Base-by-base conservation (phyloP, 2,888 invertebrate species). In the Oxyteleia sp. region DNA sequence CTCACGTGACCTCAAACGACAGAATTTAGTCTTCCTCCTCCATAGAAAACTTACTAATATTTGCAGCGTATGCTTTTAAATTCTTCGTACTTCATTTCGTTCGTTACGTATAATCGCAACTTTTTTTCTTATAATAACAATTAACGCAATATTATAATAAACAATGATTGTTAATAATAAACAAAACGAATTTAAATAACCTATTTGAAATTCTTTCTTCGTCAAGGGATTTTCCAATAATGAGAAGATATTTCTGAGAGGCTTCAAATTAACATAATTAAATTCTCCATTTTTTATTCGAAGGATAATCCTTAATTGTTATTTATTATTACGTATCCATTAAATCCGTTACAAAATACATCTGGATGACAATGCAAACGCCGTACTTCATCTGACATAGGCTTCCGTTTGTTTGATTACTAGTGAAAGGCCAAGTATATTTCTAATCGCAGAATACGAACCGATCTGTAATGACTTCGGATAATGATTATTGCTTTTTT, bases 1-100 rank as follows among this genome's bases (percentile, higher is more conserved):
- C 82, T 82, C 82, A 76, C 82, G 76, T 82, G 82, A 82, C 71
- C 75, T 82, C 82, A 76, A 76, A 76, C 71, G 76, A 75, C 57
- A 71, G 71, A 82, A 82, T 82, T 82, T 75, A 61, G 76, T 76
- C 82, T 82, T 76, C 82, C 71, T 82, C 61, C 82, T 76, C 75
- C 66, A 64, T 76, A 82, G 69, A 82, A 82, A 82, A 82, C 90
- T 68, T 68, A 68, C 80, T 59, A 49, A 51, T 51, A 76, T 55
- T n/a, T 53, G 13, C 45, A 64, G 8, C 20, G 43, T 53, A n/a
- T 64, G 45, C 47, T 57, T 57, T 47, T 55, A 66, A 64, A 55
- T 38, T 29, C 15, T 29, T 20, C 32, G 20, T 15, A 10, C 13
- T 55, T 55, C 35, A 47, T 45, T 69, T 55, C 20, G 51, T 26